Evolutionary conservation across 2,888 invertebrate species (phyloP).

Genomic region (Corythucha ciliata): DNA sequence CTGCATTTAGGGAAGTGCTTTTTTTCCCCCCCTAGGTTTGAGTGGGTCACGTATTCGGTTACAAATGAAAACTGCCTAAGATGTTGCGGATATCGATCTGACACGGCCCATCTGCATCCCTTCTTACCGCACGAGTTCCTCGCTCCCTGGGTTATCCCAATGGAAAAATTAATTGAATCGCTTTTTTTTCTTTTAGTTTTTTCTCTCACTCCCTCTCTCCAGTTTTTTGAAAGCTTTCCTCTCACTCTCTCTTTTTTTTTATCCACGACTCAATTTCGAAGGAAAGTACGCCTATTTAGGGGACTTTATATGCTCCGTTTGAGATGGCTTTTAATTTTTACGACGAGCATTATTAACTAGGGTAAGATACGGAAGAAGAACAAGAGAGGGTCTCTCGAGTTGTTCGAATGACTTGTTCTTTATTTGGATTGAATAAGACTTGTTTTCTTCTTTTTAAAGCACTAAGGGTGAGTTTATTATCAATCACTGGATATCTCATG

Average conservation of each 20-base stretch:
- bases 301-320: constrained; percentile 31
- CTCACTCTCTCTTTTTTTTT: constrained; percentile 22
- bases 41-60: constrained; percentile 25
- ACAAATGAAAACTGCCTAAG: constrained; percentile 27
- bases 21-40: too few relatives aligned
- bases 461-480: too few relatives aligned
- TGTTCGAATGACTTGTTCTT: too few relatives aligned
- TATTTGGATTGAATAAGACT: too few relatives aligned
- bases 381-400: too few relatives aligned
- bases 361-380: too few relatives aligned
- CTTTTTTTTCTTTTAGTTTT: constrained; percentile 29
- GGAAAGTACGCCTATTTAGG: constrained; percentile 29
- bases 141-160: constrained; percentile 30
- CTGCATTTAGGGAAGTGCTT: too few relatives aligned
- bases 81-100: constrained; percentile 27
- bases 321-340: constrained; percentile 34
- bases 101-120: constrained; percentile 31
- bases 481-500: too few relatives aligned
- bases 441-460: too few relatives aligned
- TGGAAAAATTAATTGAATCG: constrained; percentile 37
- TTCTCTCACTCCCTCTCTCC: constrained; percentile 19
- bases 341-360: constrained; percentile 29
- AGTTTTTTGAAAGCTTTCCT: constrained; percentile 12
- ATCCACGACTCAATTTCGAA: constrained; percentile 22
- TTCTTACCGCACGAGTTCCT: constrained; percentile 33